Base-by-base conservation (phyloP, 2,113 vertebrate genomes). In the Silurus asotus region DNA sequence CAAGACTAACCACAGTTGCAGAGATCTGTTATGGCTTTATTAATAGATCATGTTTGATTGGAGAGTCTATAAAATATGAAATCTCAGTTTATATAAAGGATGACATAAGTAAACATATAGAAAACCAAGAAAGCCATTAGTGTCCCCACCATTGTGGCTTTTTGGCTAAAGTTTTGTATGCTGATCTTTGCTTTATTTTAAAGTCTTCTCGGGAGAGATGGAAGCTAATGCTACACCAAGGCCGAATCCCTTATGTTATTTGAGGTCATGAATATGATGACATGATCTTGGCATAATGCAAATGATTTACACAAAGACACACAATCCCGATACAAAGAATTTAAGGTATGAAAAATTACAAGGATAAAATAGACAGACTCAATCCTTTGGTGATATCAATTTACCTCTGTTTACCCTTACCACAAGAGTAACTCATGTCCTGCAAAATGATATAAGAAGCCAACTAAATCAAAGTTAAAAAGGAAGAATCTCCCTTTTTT, bases 401-500 rank as follows among this genome's bases (percentile, higher is more conserved):
- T 56, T 37, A 37, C 67, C 48, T 81, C 81, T 56, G 55, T 55
- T 84, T 55, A 51, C 23, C 72, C 87, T 67, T 5, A 6, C 59
- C 55, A 79, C 2, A 56, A 37, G 2, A 37, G 37, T 37, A 37
- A 37, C 37, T 37, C 37, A 37, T 37, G 37, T 37, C 37, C 45
- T 2, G 45, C n/a, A 59, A 20, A 69, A 62, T 72, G 0, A 45
- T 51, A 48, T 67, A 8, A 67, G 67, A 58, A 55, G 81, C 20
- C 37, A 37, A 81, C 67, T 80, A 78, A 85, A 89, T 85, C 82
- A 80, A 45, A 51, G 48, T 23, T 1, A 81, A 82, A 85, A 75
- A 7, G 61, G 82, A 51, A 84, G 65, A 37, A 37, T 37, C 76
- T 75, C 64, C 85, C 83, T 89, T 86, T 87, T 89, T 84, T 88